Conservation (phyloP, 2,797 vertebrate species). For the Lutjanus campechanus region DNA sequence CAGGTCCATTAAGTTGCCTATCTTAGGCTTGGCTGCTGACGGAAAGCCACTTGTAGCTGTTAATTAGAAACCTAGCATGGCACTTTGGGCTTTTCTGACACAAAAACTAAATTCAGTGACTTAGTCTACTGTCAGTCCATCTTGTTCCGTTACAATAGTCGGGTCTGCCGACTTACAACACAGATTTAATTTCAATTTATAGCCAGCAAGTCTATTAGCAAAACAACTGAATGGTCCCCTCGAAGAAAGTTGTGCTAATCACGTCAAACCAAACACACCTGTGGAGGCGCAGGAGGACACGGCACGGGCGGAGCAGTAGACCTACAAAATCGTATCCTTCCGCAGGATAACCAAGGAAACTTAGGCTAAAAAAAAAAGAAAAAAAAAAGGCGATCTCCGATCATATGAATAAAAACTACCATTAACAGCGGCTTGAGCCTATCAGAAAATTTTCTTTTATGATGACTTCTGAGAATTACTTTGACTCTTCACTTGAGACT, state of each 20-base stretch:
- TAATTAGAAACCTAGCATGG: background rate
- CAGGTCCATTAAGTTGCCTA: background rate
- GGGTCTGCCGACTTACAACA: background rate
- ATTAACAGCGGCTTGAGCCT: background rate
- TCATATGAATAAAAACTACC: background rate
- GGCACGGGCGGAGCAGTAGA: background rate
- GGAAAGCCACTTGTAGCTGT: background rate
- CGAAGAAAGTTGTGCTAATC: background rate
- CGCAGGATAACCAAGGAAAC: background rate
- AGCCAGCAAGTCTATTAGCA: too few species aligned
- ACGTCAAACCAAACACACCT: background rate
- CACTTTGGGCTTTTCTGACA: background rate
- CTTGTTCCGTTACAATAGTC: background rate
- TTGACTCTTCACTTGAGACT: background rate
- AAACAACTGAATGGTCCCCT: background rate
- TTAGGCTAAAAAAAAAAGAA: too few species aligned
- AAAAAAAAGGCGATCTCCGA: too few species aligned
- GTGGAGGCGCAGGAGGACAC: conserved; percentile 10
- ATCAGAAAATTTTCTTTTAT: too few species aligned
- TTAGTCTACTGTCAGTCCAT: background rate
- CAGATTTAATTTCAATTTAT: background rate
- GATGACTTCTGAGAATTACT: background rate
- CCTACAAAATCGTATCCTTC: background rate
- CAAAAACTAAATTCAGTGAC: background rate
- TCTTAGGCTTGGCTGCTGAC: background rate